Percentiles rank a stretch among this genome's conserved stretches.
Evolutionary conservation across 2,888 invertebrate genomes (phyloP).

Genomic region (Dolomedes plantarius): DNA sequence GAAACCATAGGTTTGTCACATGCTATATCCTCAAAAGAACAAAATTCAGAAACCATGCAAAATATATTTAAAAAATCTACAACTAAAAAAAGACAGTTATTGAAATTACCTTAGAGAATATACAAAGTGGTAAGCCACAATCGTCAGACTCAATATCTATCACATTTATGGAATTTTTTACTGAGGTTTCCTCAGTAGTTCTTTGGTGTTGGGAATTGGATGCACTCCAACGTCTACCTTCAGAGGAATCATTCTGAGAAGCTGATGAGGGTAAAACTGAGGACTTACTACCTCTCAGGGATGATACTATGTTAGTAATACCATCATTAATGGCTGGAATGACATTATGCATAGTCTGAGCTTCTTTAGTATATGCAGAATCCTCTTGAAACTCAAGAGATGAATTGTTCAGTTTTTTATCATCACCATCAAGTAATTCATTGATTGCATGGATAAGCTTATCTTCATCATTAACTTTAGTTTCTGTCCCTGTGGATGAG

Average conservation of each 20-base stretch:
- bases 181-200: slow-evolving; percentile 10
- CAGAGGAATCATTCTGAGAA: slow-evolving; percentile 11
- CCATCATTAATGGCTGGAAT: slow-evolving; percentile 52
- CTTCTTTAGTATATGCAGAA: neutral
- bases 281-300: slow-evolving; percentile 51
- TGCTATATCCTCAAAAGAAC: neutral
- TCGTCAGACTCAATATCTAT: slow-evolving; percentile 79
- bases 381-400: slow-evolving; percentile 58
- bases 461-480: slow-evolving; percentile 54
- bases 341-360: slow-evolving; percentile 5
- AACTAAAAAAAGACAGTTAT: neutral
- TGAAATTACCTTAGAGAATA: slow-evolving; percentile 85
- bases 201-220: slow-evolving; percentile 43
- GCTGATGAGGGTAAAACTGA: slow-evolving; percentile 43
- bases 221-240: slow-evolving; percentile 51
- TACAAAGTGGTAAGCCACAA: slow-evolving; percentile 90
- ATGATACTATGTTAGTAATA: slow-evolving; percentile 39
- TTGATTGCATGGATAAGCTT: slow-evolving; percentile 60
- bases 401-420: slow-evolving; percentile 39
- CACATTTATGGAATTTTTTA: slow-evolving; percentile 64
- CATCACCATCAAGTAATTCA: slow-evolving; percentile 53
- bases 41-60: neutral
- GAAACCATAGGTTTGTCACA: too few relatives aligned
- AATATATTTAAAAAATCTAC: neutral
- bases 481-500: slow-evolving; percentile 57